Percentiles rank a stretch among this genome's conserved stretches.
Evolutionary conservation across 2,888 invertebrate species (phyloP).

Genomic region (Resseliella maxima): DNA sequence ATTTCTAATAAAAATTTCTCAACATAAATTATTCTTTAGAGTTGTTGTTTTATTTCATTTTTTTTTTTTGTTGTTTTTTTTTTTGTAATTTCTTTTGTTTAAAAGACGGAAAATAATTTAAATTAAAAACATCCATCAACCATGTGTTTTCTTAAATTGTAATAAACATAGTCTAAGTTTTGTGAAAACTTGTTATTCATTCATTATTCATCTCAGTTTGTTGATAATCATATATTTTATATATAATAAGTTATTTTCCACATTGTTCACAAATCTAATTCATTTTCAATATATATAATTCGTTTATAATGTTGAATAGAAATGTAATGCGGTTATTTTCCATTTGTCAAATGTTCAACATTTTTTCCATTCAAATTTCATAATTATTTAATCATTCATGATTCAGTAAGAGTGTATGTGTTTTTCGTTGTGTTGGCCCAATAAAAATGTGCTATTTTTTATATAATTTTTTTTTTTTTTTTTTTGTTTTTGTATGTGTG

Average conservation of each 20-base stretch:
- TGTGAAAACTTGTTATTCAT: too few relatives aligned
- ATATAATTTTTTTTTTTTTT: neutral
- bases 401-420: too few relatives aligned
- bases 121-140: slow-evolving; percentile 35
- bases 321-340: too few relatives aligned
- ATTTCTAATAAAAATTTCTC: slow-evolving; percentile 31
- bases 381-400: neutral
- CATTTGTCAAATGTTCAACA: neutral
- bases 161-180: neutral
- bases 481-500: neutral
- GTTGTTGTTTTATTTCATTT: neutral
- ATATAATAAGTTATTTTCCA: slow-evolving; percentile 23
- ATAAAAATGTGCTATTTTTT: neutral
- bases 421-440: neutral
- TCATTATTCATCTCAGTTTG: too few relatives aligned
- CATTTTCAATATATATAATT: neutral
- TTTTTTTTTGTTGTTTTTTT: neutral
- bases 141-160: neutral
- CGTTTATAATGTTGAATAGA: neutral
- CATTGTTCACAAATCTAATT: neutral
- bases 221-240: too few relatives aligned
- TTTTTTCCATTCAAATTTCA: neutral
- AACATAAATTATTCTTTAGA: slow-evolving; percentile 21
- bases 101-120: slow-evolving; percentile 53
- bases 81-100: neutral